Conservation (phyloP, 2,888 invertebrate genomes). For the Heliothis peltigera region DNA sequence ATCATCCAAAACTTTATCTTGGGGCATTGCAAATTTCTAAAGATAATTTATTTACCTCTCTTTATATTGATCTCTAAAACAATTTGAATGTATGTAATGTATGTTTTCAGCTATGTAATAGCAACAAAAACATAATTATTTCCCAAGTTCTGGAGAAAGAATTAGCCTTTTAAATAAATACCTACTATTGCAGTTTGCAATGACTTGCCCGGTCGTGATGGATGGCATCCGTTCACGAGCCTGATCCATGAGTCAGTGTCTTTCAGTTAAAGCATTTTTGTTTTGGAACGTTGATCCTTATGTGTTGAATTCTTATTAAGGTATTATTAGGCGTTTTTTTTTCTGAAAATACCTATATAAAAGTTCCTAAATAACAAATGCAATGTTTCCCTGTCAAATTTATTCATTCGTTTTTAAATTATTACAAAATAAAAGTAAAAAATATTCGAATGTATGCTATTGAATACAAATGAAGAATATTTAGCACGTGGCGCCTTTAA, state of each 20-base stretch:
- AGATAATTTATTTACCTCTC: too few relatives aligned
- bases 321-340: too few relatives aligned
- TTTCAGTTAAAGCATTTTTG: conserved; percentile 12
- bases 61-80: too few relatives aligned
- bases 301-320: too few relatives aligned
- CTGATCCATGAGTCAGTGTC: conserved; percentile 34
- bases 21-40: too few relatives aligned
- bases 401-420: too few relatives aligned
- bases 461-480: neutral
- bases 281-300: conserved; percentile 25
- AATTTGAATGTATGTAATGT: too few relatives aligned
- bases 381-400: too few relatives aligned
- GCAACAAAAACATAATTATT: neutral
- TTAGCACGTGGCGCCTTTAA: neutral
- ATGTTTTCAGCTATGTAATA: neutral
- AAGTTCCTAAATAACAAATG: too few relatives aligned
- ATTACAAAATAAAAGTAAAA: too few relatives aligned
- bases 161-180: conserved; percentile 38
- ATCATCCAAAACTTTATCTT: too few relatives aligned
- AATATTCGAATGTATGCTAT: neutral
- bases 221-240: conserved; percentile 45
- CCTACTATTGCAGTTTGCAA: conserved; percentile 10
- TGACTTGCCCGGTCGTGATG: conserved; percentile 10
- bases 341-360: too few relatives aligned
- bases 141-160: neutral